Base-by-base conservation (phyloP, 2,113 vertebrate genomes). In the Gopherus evgoodei region DNA sequence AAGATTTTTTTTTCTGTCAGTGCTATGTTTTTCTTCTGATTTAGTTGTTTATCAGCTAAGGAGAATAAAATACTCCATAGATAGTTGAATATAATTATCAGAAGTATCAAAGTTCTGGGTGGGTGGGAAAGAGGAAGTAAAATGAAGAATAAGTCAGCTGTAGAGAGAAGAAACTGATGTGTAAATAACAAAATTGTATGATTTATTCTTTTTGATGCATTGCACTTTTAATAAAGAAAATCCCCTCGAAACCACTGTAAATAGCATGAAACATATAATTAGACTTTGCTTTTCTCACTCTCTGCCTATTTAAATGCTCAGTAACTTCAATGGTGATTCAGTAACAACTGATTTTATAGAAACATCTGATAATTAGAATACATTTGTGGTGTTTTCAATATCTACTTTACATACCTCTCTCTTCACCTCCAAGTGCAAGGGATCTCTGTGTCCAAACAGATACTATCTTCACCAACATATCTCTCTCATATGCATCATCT, bases 221-320 rank as follows among this genome's bases (percentile, higher is more conserved):
- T 84, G 79, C 87, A 95, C 82, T 94, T 97, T 97, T 94, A 96
- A 92, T 91, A 95, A 95, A 97, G 95, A 96, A 96, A 95, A 93
- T 92, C 95, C 88, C 92, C 86, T 83, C 84, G 97, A 97, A 97
- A 96, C 89, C 94, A 96, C 96, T 95, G 96, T 65, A 97, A 97
- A 96, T 97, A 91, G 84, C 52, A 96, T 2, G 59, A 94, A 97
- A 97, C 72, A 79, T 97, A 90, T 93, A 96, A 95, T 97, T 94
- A 97, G 87, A 97, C 93, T 93, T 87, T 85, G 94, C 86, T 93
- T 96, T 93, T 94, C 91, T 96, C 94, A 92, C 90, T 92, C 84
- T 90, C 86, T 82, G 12, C 90, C 96, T 97, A 95, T 92, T 97
- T 96, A 94, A 98, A 92, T 85, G 87, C 84, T 94, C 80, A 1